Base-by-base conservation (phyloP, 2,113 vertebrate genomes). In the Cyphomyrus plagiostoma region DNA sequence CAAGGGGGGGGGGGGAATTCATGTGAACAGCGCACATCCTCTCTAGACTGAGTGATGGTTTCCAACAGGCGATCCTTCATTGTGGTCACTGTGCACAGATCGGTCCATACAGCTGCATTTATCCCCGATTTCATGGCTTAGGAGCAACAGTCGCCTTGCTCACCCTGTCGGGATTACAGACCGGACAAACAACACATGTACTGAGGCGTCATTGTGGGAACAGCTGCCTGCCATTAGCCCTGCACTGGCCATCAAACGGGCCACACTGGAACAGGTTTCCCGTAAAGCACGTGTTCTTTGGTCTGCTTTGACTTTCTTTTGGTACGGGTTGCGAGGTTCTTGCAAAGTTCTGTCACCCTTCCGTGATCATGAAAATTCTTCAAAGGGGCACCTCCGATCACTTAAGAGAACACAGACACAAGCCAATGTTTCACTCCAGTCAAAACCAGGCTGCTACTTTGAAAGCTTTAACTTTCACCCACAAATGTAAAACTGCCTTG, bases 151-250 rank as follows among this genome's bases (percentile, higher is more conserved):
- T 89, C 92, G 92, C 91, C 91, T 93, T 91, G 93, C 94, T 94
- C 94, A 46, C 89, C 10, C 90, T 26, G 90, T 86, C 53, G 89
- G 94, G 95, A 95, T 96, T 94, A 95, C 90, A 62, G 92, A 92
- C 92, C 90, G 94, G 93, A 95, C 95, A 95, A 95, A 95, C 95
- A 94, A 94, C 94, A 93, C 90, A 88, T 93, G 92, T 90, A 92
- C 92, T 93, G 26, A 45, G 45, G 26, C 70, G 21, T 89, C 95
- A 95, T 95, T 26, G 94, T 95, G 95, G 92, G 93, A 95, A 94
- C 96, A 96, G 95, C 96, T 96, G 96, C 89, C 92, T 91, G 86
- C 92, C 91, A 86, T 90, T 89, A 84, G 89, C 90, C 92, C 26
- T 35, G 45, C 50, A 15, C 50, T 88, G 91, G 70, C 91, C 89